Evolutionary conservation across 2,797 vertebrate genomes (phyloP).

Genomic region (Danio choprae): DNA sequence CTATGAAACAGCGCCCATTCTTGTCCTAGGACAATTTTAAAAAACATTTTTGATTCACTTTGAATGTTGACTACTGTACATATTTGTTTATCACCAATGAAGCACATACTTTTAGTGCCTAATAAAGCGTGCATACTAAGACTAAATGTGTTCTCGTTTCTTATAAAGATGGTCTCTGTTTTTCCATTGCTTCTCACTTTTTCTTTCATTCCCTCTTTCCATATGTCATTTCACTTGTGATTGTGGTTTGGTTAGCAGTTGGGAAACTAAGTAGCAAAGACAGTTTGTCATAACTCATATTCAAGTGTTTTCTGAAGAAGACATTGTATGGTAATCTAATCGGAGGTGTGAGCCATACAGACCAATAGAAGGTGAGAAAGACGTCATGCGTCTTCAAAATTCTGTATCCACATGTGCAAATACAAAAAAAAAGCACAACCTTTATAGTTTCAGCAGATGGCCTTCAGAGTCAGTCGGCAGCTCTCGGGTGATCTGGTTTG

Average conservation of each 20-base stretch:
- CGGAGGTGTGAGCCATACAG: slow-evolving; percentile 52
- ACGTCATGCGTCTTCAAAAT: neutral
- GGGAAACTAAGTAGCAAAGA: slow-evolving; percentile 64
- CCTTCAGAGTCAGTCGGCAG: slow-evolving; percentile 58
- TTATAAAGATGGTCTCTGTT: neutral
- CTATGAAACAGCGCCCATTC: too few relatives aligned
- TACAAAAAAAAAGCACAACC: neutral
- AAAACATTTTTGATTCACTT: too few relatives aligned
- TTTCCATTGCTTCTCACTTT: neutral
- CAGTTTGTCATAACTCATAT: slow-evolving; percentile 46
- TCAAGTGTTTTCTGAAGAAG: slow-evolving; percentile 60
- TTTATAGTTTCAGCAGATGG: slow-evolving; percentile 58
- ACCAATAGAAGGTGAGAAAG: slow-evolving; percentile 10
- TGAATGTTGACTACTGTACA: too few relatives aligned
- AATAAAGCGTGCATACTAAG: neutral
- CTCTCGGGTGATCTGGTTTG: slow-evolving; percentile 66
- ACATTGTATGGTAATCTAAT: slow-evolving; percentile 70
- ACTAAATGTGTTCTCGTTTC: neutral
- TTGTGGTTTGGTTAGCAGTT: slow-evolving; percentile 56
- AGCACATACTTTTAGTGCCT: neutral
- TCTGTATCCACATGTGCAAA: slow-evolving; percentile 45
- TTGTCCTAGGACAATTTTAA: too few relatives aligned
- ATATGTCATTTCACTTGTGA: slow-evolving; percentile 38
- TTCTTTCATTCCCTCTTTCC: slow-evolving; percentile 5
- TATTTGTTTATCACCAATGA: neutral